A percentile compares a stretch with the other conserved stretches of the same genome.
Conservation (phyloP, 2,797 vertebrate genomes). For the Melanotaenia maccullochi region DNA sequence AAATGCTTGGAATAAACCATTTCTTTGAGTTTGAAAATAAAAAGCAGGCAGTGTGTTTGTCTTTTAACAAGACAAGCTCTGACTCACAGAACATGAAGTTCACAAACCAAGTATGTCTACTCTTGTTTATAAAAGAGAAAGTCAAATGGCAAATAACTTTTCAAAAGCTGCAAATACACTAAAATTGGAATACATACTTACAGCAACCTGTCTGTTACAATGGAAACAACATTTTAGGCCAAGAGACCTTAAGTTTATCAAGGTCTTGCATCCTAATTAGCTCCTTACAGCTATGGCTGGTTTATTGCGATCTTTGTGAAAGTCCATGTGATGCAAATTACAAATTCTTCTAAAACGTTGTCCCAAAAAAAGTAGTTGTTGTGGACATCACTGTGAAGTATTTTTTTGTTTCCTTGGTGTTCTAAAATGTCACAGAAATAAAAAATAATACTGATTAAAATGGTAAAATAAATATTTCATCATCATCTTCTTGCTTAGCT, state of each 20-base stretch:
- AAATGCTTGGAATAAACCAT: constrained; percentile 52
- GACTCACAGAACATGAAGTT: constrained; percentile 40
- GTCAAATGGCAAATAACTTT: constrained; percentile 10
- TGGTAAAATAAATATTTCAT: not conserved
- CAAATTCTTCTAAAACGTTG: not conserved
- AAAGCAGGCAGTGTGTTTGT: constrained; percentile 25
- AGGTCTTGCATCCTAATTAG: not conserved
- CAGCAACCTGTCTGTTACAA: not conserved
- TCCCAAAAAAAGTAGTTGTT: not conserved
- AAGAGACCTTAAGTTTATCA: not conserved
- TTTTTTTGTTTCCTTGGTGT: not conserved
- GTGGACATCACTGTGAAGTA: not conserved
- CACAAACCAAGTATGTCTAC: constrained; percentile 21
- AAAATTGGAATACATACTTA: not conserved
- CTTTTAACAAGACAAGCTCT: constrained; percentile 37
- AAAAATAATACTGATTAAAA: not conserved
- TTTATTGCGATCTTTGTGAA: not conserved
- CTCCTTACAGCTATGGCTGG: not conserved
- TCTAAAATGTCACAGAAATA: not conserved
- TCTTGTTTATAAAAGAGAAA: constrained; percentile 12
- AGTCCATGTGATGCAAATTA: not conserved
- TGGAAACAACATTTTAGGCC: not conserved
- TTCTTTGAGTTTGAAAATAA: constrained; percentile 56
- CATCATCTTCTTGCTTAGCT: not conserved
- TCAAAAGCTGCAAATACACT: constrained; percentile 24